A percentile compares a stretch with the other conserved stretches of the same genome.
Conservation (phyloP, 2,113 vertebrate genomes). For the Triplophysa dalaica region DNA sequence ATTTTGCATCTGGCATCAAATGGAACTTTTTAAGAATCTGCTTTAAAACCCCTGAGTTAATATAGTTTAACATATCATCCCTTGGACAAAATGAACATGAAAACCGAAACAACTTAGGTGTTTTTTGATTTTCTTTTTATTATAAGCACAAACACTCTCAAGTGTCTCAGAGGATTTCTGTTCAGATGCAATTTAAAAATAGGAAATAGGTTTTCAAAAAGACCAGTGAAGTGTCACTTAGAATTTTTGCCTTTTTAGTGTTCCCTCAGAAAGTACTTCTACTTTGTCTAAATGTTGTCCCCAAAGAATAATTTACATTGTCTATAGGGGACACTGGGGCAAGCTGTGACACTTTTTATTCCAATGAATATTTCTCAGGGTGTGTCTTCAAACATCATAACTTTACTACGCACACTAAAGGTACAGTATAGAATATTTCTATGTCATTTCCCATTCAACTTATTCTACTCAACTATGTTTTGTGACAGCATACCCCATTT, state of each 20-base stretch:
- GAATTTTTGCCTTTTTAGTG: neutral
- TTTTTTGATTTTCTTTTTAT: constrained; percentile 11
- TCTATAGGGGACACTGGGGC: no score
- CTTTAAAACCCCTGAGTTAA: neutral
- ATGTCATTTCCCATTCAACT: no score
- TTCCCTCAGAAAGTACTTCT: neutral
- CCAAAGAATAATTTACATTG: neutral
- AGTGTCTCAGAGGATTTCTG: constrained; percentile 17
- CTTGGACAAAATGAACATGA: neutral
- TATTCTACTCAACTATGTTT: no score
- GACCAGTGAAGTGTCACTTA: neutral
- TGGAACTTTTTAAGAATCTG: neutral
- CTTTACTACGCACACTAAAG: no score
- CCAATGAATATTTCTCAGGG: no score
- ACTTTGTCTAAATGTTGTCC: neutral
- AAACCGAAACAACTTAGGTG: constrained; percentile 6
- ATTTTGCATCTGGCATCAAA: neutral
- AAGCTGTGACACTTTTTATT: no score
- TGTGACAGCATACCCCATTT: no score
- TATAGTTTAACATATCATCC: constrained; percentile 6
- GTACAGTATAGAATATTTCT: no score
- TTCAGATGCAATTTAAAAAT: neutral
- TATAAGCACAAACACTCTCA: neutral
- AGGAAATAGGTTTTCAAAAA: neutral
- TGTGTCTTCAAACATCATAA: no score